A percentile compares a stretch with the other conserved stretches of the same genome.
Conservation (phyloP, 2,113 vertebrate species). For the Puntigrus tetrazona region DNA sequence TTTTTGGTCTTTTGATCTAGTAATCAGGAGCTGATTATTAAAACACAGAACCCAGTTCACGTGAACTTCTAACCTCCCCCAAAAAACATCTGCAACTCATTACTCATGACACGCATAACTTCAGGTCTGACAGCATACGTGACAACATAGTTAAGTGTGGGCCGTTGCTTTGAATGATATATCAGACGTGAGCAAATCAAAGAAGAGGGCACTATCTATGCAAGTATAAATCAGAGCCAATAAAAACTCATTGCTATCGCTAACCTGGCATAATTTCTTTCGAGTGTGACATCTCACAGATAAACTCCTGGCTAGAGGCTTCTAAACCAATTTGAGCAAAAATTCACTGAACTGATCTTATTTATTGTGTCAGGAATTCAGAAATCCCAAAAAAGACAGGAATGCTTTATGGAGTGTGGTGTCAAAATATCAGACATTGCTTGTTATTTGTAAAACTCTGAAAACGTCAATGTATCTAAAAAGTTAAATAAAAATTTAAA, state of each 20-base stretch:
- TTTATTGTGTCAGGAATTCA: neutral
- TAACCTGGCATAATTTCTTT: neutral
- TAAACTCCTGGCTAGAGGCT: neutral
- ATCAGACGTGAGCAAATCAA: neutral
- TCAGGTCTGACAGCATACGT: neutral
- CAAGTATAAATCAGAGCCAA: slow-evolving; percentile 20
- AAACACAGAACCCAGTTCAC: neutral
- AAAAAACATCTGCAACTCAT: neutral
- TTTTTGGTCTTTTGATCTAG: neutral
- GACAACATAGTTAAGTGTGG: neutral
- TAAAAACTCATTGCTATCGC: neutral
- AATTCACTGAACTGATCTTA: neutral
- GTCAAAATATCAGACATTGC: neutral
- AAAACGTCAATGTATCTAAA: neutral
- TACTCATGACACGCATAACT: neutral
- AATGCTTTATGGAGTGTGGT: neutral
- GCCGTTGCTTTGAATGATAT: neutral
- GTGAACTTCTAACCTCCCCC: neutral
- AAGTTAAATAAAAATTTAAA: neutral
- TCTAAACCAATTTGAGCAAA: neutral
- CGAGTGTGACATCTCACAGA: slow-evolving; percentile 4
- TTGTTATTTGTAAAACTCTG: neutral
- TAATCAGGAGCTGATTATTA: neutral
- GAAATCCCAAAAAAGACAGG: neutral
- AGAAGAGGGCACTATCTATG: neutral